Evolutionary conservation across 2,797 vertebrate species (phyloP), one percentile per base, ranked within the genome.

Genomic region (Leptoclinus maculatus): DNA sequence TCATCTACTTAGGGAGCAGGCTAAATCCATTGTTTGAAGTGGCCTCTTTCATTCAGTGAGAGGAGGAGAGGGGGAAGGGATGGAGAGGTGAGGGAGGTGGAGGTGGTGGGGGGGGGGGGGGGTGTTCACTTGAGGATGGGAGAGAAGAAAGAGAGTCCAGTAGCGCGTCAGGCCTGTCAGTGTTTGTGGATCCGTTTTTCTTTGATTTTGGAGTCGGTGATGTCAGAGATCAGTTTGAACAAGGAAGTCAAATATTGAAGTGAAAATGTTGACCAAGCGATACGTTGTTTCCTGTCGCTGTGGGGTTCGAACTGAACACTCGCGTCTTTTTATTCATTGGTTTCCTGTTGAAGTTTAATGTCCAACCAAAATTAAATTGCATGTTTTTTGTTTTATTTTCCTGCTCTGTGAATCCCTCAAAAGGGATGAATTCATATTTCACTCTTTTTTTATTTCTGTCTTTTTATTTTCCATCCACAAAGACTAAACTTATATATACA

Each of bases 21-120:
- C 78, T 81, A 51, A 87, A 83, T 45, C 88, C 80, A 87, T 84
- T 90, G 88, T 92, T 86, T 91, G 87, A 90, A 87, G 80, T 88
- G 90, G 84, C 84, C 89, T n/a, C 90, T 91, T 90, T 88, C 88
- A 85, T 88, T 83, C 19, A 36, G 66, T 60, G 34, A 62, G 47
- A 9, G 68, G 45, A 56, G 51, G 43, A 51, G 74, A 17, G 58
- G 53, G 59, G 54, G 64, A 21, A 59, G 74, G 32, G 66, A 41
- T 53, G 66, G 75, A 63, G 76, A 49, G 59, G 57, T 41, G 70
- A 66, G 16, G 29, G 41, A 23, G 72, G 47, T 32, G 54, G 19
- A n/a, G 71, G 74, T 32, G 45, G 32, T 25, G 54, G 51, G 56
- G 66, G 34, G 25, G 27, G 27, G 27, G 27, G 60, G 11, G 69